Conservation (phyloP, 1,140 invertebrate species). For the Cardiocondyla obscurior region DNA sequence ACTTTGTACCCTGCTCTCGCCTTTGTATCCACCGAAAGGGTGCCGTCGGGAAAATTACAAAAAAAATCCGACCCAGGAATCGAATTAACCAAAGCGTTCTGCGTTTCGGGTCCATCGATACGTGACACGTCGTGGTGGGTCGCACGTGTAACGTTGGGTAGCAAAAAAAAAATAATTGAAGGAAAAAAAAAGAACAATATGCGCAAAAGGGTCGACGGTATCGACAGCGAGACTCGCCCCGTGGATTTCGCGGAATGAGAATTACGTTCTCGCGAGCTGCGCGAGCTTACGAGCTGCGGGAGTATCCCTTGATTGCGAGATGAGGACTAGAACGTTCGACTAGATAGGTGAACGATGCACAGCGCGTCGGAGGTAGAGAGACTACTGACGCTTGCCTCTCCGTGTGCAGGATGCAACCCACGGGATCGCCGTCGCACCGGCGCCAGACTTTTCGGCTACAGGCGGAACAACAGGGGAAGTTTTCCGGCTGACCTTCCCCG, state of each 20-base stretch:
- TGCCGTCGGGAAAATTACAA: too few species aligned
- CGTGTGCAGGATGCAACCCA: constrained; percentile 14
- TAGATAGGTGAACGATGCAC: not conserved
- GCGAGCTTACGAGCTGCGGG: too few species aligned
- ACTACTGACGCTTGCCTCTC: constrained; percentile 25
- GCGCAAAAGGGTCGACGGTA: not conserved
- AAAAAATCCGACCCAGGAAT: too few species aligned
- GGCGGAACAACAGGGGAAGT: constrained; percentile 75
- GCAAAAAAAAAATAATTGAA: too few species aligned
- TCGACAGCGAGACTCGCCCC: not conserved
- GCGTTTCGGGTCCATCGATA: not conserved
- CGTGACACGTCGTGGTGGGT: not conserved
- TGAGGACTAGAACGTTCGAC: not conserved
- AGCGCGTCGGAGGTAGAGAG: not conserved
- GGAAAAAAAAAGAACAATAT: too few species aligned
- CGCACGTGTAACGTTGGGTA: not conserved
- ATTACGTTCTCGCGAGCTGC: not conserved
- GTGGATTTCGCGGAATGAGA: not conserved
- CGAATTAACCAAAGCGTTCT: not conserved
- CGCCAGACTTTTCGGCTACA: constrained; percentile 71
- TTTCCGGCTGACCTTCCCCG: constrained; percentile 70
- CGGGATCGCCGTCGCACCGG: constrained; percentile 69
- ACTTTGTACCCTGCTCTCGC: not conserved
- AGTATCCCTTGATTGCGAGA: not conserved
- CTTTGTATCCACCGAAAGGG: not conserved